Percentiles rank a stretch among this genome's conserved stretches.
These are phyloP conservation scores for Nasonia vitripennis DNA, from an alignment of 1,140 invertebrate genomes.

Conservation along the genomic window DNA sequence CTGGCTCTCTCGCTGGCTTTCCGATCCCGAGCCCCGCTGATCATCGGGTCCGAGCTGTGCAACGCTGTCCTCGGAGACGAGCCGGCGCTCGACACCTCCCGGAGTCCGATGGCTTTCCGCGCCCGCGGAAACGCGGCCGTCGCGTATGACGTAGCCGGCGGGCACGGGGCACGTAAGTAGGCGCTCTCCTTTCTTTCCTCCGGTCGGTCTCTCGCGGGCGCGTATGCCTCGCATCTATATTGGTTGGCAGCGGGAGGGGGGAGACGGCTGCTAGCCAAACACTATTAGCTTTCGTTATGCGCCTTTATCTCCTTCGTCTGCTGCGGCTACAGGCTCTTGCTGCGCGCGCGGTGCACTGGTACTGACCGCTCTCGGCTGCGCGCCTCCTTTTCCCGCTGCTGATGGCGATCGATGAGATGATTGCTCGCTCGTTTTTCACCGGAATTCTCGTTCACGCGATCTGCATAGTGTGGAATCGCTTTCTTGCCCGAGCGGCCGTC, in stretches of 20 bases:
- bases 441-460: no score
- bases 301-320: slow-evolving; percentile 52
- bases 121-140: no score
- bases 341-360: neutral
- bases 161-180: slow-evolving; percentile 15
- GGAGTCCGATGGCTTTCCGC: no score
- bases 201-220: slow-evolving; percentile 47
- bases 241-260: neutral
- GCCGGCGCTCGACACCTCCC: no score
- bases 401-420: neutral
- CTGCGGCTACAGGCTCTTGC: slow-evolving; percentile 29
- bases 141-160: no score
- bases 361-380: neutral
- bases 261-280: slow-evolving; percentile 21
- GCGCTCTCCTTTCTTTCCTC: slow-evolving; percentile 54
- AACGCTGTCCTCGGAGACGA: neutral
- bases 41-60: neutral
- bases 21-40: neutral
- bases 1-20: neutral
- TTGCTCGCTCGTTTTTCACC: neutral
- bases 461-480: no score
- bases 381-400: neutral
- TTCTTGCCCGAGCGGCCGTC: no score
- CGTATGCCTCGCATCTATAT: neutral
- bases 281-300: slow-evolving; percentile 52